A percentile compares a stretch with the other conserved stretches of the same genome.
phyloP scores from a whole-genome alignment of 2,888 invertebrate species.

The Masnerella sp. region DNA sequence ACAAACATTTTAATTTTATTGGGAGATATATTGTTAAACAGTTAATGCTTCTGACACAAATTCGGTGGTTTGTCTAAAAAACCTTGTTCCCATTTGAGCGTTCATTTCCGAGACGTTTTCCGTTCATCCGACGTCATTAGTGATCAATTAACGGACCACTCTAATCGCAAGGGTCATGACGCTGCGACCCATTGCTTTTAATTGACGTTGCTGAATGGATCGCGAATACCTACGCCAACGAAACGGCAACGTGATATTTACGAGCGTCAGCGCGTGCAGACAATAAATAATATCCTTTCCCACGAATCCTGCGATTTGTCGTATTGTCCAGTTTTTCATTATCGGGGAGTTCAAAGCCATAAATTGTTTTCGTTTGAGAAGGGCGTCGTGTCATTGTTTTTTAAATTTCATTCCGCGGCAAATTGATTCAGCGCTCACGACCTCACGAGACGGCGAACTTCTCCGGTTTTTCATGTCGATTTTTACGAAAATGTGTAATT shows the following conservation, averaged over 20 bases:
- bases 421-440: too few relatives aligned
- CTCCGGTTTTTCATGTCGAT: too few relatives aligned
- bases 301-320: slow-evolving; percentile 48
- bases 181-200: slow-evolving; percentile 51
- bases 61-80: slow-evolving; percentile 4
- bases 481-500: too few relatives aligned
- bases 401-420: slow-evolving; percentile 2
- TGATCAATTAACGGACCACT: slow-evolving; percentile 44
- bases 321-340: slow-evolving; percentile 42
- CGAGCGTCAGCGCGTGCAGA: slow-evolving; percentile 28
- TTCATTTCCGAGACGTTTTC: slow-evolving; percentile 48
- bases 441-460: too few relatives aligned
- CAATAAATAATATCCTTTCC: slow-evolving; percentile 54
- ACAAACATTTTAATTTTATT: too few relatives aligned
- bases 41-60: background rate
- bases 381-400: slow-evolving; percentile 22
- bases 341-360: slow-evolving; percentile 23
- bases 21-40: too few relatives aligned
- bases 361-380: slow-evolving; percentile 19
- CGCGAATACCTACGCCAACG: slow-evolving; percentile 38
- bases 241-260: slow-evolving; percentile 45
- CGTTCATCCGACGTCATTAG: slow-evolving; percentile 48
- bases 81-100: slow-evolving; percentile 5
- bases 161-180: slow-evolving; percentile 48
- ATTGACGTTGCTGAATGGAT: slow-evolving; percentile 49